Evolutionary conservation across 1,140 invertebrate species (phyloP).

Genomic region (Ctenoplectra terminalis): DNA sequence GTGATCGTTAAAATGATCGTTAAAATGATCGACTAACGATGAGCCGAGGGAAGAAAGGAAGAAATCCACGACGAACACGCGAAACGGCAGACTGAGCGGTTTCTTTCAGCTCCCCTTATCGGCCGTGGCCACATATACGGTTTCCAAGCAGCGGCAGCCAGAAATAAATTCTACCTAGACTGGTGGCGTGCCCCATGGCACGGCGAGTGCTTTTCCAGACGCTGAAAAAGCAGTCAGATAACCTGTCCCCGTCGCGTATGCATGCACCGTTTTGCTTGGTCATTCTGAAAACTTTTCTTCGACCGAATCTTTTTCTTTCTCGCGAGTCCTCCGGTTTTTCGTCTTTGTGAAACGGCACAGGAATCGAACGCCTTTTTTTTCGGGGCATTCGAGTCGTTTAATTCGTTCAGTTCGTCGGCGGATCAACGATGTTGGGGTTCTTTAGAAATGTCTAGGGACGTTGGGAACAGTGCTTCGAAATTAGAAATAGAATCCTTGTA

Average conservation of each 20-base stretch:
- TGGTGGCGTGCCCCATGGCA: slow-evolving; percentile 2
- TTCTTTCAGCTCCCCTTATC: slow-evolving; percentile 52
- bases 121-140: slow-evolving; percentile 31
- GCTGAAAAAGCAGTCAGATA: slow-evolving; percentile 65
- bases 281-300: background rate
- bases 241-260: slow-evolving; percentile 26
- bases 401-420: background rate
- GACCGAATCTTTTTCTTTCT: background rate
- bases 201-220: slow-evolving; percentile 47
- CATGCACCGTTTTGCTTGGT: background rate
- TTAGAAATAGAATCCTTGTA: background rate
- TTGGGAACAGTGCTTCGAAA: background rate
- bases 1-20: background rate
- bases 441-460: no score
- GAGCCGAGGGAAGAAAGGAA: background rate
- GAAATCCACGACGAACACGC: background rate
- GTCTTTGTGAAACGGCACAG: no score
- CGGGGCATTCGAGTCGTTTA: no score
- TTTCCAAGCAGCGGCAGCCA: slow-evolving; percentile 42
- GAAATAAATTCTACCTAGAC: slow-evolving; percentile 61
- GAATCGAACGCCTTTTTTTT: background rate
- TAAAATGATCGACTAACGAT: background rate
- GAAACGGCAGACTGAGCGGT: slow-evolving; percentile 25
- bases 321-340: background rate
- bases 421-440: no score